Evolutionary conservation across 1,140 invertebrate genomes (phyloP).

Genomic region (Drosophila arizonae): DNA sequence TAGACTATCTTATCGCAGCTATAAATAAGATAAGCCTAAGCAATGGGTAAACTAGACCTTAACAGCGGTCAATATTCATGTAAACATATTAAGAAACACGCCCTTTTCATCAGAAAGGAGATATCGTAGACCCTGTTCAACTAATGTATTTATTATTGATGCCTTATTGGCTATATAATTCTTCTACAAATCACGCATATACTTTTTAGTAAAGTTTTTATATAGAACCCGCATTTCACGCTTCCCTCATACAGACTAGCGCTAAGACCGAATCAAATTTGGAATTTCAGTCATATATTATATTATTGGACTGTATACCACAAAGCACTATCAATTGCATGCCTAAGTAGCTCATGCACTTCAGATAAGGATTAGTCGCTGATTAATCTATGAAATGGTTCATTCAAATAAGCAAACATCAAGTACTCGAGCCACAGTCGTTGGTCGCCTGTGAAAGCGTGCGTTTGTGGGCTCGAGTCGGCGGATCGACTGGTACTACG

Average conservation of each 20-base stretch:
- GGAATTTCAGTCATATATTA: neutral
- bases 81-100: neutral
- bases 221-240: no score
- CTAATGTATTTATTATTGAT: neutral
- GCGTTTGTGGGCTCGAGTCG: neutral
- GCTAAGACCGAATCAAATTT: neutral
- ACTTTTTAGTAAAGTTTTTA: no score
- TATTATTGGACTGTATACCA: neutral
- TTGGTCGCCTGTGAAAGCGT: slow-evolving; percentile 12
- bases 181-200: no score
- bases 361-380: slow-evolving; percentile 24
- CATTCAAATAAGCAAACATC: slow-evolving; percentile 25
- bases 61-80: neutral
- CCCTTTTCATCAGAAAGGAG: neutral
- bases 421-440: slow-evolving; percentile 6
- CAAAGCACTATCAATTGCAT: slow-evolving; percentile 4
- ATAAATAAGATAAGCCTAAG: slow-evolving; percentile 16
- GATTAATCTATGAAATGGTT: slow-evolving; percentile 17
- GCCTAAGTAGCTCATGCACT: slow-evolving; percentile 23
- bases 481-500: neutral
- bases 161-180: no score
- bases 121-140: neutral
- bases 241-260: no score
- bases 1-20: slow-evolving; percentile 30
- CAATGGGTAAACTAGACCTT: neutral